Base-by-base conservation (phyloP, 2,113 vertebrate genomes). In the Onychostoma macrolepis region DNA sequence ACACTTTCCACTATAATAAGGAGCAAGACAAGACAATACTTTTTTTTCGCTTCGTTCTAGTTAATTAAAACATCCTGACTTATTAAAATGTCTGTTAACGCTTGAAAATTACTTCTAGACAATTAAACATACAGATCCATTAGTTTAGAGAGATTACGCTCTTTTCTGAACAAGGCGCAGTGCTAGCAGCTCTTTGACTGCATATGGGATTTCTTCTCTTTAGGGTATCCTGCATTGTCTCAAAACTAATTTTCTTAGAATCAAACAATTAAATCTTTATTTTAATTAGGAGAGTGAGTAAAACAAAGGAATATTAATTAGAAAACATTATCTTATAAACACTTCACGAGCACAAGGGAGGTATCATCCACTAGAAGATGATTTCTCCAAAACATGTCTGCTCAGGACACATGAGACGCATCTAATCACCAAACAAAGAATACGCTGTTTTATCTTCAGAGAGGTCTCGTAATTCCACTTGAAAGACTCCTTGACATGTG, bases 281-380 rank as follows among this genome's bases (percentile, higher is more conserved):
- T 84, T 83, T 88, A 85, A 91, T 90, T 91, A 85, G 30, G 84
- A 83, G 77, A 81, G 74, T 86, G 53, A 1, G 36, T 24, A 78
- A 87, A 84, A 85, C 48, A 84, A 85, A 86, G 69, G 67, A 77
- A 80, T 87, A 91, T 88, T 89, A 89, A 91, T 91, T 89, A 89
- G 63, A 71, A 85, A 83, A 77, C 45, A 71, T 63, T 88, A 89
- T 90, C 89, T 83, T 81, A 53, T 83, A 33, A 87, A 88, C 79
- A 90, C 43, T 89, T 89, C 85, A 53, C 65, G 15, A 58, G 45
- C 84, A 87, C 80, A 81, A 85, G 74, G 81, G 87, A 24, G 74
- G 74, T 45, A 86, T 65, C 71, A 84, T 85, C 85, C 75, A 79
- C 88, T 71, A 36, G 28, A 82, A 61, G 33, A 30, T 41, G 58